These are phyloP conservation scores for Pemphredon lugubris DNA, from an alignment of 2,888 invertebrate genomes.

Conservation along the genomic window DNA sequence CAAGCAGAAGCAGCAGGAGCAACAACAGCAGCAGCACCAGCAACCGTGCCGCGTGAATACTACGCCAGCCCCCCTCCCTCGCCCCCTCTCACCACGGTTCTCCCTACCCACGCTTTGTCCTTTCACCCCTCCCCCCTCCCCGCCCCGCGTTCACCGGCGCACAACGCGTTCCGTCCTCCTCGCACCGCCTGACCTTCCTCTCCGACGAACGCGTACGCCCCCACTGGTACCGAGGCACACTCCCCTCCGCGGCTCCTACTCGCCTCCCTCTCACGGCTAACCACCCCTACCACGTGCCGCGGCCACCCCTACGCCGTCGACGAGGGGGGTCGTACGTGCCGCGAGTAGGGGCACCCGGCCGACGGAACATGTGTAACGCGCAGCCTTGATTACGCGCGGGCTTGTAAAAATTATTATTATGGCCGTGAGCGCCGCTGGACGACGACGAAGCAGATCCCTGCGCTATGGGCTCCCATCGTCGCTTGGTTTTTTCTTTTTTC, in stretches of 20 bases:
- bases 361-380: conserved; percentile 77
- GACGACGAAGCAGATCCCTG: too few species aligned
- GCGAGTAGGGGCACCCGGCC: conserved; percentile 65
- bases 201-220: conserved; percentile 49
- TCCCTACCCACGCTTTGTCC: neutral
- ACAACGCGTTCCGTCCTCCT: conserved; percentile 32
- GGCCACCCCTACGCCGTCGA: conserved; percentile 60
- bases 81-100: too few species aligned
- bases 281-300: conserved; percentile 66
- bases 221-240: conserved; percentile 50
- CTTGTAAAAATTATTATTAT: conserved; percentile 79
- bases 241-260: conserved; percentile 39
- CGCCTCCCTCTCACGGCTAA: conserved; percentile 49
- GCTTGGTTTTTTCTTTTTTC: too few species aligned
- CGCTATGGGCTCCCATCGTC: neutral
- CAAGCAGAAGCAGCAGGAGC: conserved; percentile 63
- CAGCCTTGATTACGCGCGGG: conserved; percentile 78
- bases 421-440: conserved; percentile 49
- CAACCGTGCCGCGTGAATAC: conserved; percentile 65
- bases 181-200: conserved; percentile 36
- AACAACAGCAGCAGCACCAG: conserved; percentile 59
- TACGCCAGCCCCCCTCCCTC: conserved; percentile 44
- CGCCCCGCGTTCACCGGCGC: neutral
- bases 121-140: conserved; percentile 10
- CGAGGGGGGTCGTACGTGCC: conserved; percentile 56